These are phyloP conservation scores for Cheilosia grossa DNA, from an alignment of 2,888 invertebrate species.

Conservation along the genomic window DNA sequence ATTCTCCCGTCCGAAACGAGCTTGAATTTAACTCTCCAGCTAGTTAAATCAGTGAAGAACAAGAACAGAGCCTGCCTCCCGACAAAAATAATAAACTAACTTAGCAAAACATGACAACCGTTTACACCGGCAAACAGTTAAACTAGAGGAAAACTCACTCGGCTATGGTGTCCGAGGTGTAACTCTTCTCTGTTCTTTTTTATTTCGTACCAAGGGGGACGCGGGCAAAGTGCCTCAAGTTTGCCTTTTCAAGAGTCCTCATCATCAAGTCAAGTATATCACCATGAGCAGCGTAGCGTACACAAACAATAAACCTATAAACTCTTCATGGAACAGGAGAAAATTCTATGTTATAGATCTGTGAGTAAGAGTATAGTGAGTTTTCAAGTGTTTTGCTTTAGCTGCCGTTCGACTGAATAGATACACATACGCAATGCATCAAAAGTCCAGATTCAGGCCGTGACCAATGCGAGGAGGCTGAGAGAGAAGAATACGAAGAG, in stretches of 20 bases:
- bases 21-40: conserved; percentile 35
- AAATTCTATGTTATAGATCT: conserved; percentile 33
- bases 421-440: conserved; percentile 4
- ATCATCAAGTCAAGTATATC: conserved; percentile 70
- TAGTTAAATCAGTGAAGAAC: conserved; percentile 60
- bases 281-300: conserved; percentile 26
- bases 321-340: conserved; percentile 21
- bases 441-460: conserved; percentile 29
- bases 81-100: conserved; percentile 65
- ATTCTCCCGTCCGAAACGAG: background rate
- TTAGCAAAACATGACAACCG: conserved; percentile 69
- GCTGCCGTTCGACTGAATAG: conserved; percentile 49
- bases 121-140: conserved; percentile 60
- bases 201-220: background rate
- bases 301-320: background rate
- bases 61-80: conserved; percentile 27
- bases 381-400: conserved; percentile 65
- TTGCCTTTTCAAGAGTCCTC: conserved; percentile 68
- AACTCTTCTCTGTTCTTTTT: background rate
- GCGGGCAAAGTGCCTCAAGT: conserved; percentile 29
- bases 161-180: conserved; percentile 4
- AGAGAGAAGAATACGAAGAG: conserved; percentile 28
- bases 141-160: conserved; percentile 25
- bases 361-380: conserved; percentile 30
- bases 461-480: conserved; percentile 33